Percentiles rank a stretch among this genome's conserved stretches.
These are phyloP conservation scores for Athalia rosae DNA, from an alignment of 2,888 invertebrate genomes.

Conservation along the genomic window DNA sequence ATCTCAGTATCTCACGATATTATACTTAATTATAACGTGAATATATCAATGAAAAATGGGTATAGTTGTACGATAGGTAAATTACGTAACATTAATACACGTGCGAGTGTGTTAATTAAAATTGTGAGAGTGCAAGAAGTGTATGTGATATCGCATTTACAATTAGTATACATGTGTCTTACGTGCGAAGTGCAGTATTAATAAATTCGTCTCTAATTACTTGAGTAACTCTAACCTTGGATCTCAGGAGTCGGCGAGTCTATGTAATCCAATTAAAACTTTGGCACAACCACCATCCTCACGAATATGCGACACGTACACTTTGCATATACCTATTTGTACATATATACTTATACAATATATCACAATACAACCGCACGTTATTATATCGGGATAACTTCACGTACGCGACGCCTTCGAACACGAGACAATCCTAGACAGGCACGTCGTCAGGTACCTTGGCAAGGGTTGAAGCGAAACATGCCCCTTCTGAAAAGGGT, in stretches of 20 bases:
- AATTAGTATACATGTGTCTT: background rate
- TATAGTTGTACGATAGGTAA: too few relatives aligned
- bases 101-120: too few relatives aligned
- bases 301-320: slow-evolving; percentile 34
- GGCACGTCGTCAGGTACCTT: slow-evolving; percentile 31
- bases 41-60: too few relatives aligned
- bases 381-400: slow-evolving; percentile 3
- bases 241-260: slow-evolving; percentile 37
- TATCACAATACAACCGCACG: background rate
- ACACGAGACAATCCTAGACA: slow-evolving; percentile 12
- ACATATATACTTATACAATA: too few relatives aligned
- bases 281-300: slow-evolving; percentile 45
- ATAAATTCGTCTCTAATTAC: slow-evolving; percentile 18
- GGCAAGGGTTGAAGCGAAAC: slow-evolving; percentile 40
- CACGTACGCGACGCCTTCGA: slow-evolving; percentile 9
- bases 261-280: slow-evolving; percentile 43
- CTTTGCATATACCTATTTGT: slow-evolving; percentile 4
- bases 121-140: too few relatives aligned
- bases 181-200: too few relatives aligned
- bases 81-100: too few relatives aligned
- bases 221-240: slow-evolving; percentile 39
- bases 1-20: too few relatives aligned
- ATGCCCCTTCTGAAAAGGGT: slow-evolving; percentile 18
- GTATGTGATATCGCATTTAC: background rate
- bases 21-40: too few relatives aligned